A percentile compares a stretch with the other conserved stretches of the same genome.
Evolutionary conservation across 2,113 vertebrate genomes (phyloP).

Genomic region (Deroptyus accipitrinus): DNA sequence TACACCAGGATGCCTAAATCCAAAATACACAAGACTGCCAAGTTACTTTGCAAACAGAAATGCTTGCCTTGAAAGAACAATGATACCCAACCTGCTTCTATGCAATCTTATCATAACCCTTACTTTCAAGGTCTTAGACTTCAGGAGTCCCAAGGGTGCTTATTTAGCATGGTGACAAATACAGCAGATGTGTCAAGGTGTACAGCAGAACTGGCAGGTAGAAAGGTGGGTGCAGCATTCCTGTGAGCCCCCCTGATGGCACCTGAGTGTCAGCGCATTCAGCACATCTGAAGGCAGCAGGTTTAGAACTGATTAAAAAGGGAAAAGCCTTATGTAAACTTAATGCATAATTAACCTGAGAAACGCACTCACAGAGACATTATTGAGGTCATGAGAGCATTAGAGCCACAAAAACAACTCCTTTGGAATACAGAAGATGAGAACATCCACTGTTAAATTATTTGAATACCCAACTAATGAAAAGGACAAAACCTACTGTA

Average conservation of each 20-base stretch:
- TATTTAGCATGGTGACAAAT: neutral
- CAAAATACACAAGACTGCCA: constrained; percentile 37
- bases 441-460: constrained; percentile 1
- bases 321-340: constrained; percentile 51
- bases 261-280: accelerated
- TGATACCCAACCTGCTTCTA: neutral
- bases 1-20: constrained; percentile 21
- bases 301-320: constrained; percentile 12
- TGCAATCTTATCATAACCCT: neutral
- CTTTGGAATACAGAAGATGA: neutral
- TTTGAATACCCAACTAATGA: neutral
- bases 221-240: neutral
- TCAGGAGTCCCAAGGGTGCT: neutral
- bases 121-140: constrained; percentile 2
- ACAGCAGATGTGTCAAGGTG: neutral
- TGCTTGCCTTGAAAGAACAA: neutral
- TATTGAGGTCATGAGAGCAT: constrained; percentile 49
- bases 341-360: constrained; percentile 63
- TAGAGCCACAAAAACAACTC: constrained; percentile 28
- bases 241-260: accelerated
- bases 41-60: constrained; percentile 35
- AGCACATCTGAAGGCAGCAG: neutral
- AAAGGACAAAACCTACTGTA: neutral
- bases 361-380: neutral
- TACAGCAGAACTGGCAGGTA: neutral